A percentile compares a stretch with the other conserved stretches of the same genome.
Conservation (phyloP, 2,113 vertebrate genomes). For the Cyphomyrus discorhynchus region DNA sequence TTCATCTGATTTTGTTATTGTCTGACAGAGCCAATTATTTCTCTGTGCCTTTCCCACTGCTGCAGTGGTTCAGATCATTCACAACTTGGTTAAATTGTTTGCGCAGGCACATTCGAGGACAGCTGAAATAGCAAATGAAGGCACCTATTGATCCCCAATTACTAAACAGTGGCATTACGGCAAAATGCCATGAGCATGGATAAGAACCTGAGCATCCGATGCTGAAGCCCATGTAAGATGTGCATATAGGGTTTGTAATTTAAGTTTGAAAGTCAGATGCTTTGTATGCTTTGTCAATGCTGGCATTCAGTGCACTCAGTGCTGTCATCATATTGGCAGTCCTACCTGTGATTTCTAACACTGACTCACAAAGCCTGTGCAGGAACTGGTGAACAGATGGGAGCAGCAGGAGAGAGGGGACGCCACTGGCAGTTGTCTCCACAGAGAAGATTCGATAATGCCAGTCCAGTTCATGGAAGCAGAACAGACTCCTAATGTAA, state of each 20-base stretch:
- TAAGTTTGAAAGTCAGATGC: not conserved
- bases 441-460: not conserved
- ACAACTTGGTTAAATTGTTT: not conserved
- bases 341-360: slow-evolving; percentile 15
- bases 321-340: not conserved
- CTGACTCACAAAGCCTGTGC: slow-evolving; percentile 10
- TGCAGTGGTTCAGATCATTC: not conserved
- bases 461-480: not conserved
- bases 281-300: not conserved
- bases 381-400: slow-evolving; percentile 15
- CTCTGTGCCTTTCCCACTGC: not conserved
- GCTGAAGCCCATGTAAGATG: not conserved
- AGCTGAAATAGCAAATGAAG: not conserved
- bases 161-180: not conserved
- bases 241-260: not conserved
- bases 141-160: not conserved
- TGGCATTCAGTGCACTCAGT: not conserved
- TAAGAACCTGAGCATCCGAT: not conserved
- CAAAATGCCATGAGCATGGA: not conserved
- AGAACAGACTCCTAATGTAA: not conserved
- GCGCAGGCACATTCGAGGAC: not conserved
- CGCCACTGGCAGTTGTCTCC: not conserved
- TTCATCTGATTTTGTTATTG: not conserved
- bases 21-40: not conserved
- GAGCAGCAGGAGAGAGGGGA: slow-evolving; percentile 4